Evolutionary conservation across 1,140 invertebrate species (phyloP), one percentile per base, ranked within the genome.

Genomic region (Neodiprion lecontei): DNA sequence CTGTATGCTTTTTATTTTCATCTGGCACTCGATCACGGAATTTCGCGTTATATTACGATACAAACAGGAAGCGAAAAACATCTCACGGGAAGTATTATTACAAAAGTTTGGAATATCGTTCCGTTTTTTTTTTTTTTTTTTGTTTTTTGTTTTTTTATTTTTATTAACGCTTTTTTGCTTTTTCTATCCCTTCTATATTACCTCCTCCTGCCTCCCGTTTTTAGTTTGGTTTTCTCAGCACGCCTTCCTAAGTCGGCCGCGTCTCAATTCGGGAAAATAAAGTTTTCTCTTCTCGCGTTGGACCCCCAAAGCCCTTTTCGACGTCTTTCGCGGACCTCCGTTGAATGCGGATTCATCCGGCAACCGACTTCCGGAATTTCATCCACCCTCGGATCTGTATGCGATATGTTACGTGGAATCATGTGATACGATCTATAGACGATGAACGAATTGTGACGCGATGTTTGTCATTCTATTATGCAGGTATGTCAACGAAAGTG

Each of bases 61-160:
- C 2, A 40, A 40, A 40, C 21, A 47, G 67, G 40, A 69, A 23
- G 11, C 14, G 67, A 23, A 21, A 65, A 65, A 65, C 12, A 69
- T 21, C 40, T 69, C 67, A 40, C 23, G 14, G 67, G n/a, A 69
- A 69, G 67, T 69, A 69, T 69, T 69, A 69, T 69, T 69, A 69
- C 8, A 69, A 69, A 69, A 69, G 67, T 69, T 69, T 47, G 12
- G 61, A 69, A 69, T 14, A 65, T 65, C 14, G 21, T 61, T 14
- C 9, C n/a, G 9, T 61, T 61, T 61, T 61, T 61, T 7, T 14
- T 61, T 61, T 8, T 61, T 14, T 7, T n/a, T 61, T 69, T 65
- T 65, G 7, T 17, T 14, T 14, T 65, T 65, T 40, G 28, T 40
- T 14, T 3, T 7, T 14, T 14, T 61, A 61, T 61, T 11, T 61